Evolutionary conservation across 1,140 invertebrate species (phyloP).

Genomic region (Oedothorax gibbosus): DNA sequence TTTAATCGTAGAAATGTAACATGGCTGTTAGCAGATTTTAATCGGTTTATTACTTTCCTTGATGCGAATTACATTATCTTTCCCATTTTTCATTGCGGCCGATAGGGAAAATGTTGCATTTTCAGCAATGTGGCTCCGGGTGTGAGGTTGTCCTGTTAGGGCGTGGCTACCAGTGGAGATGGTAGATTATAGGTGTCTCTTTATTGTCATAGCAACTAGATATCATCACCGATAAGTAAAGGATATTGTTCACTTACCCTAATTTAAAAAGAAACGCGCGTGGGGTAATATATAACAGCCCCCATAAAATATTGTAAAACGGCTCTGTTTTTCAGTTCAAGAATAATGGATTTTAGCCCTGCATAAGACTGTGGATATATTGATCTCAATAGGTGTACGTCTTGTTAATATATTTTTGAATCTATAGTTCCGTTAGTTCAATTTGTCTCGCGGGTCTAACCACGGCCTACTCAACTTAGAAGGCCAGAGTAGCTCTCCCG

Average conservation of each 20-base stretch:
- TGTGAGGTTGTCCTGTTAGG: slow-evolving; percentile 32
- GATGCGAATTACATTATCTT: slow-evolving; percentile 16
- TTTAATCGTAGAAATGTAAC: no score
- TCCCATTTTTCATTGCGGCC: slow-evolving; percentile 35
- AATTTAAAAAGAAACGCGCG: slow-evolving; percentile 55
- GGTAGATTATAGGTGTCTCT: slow-evolving; percentile 59
- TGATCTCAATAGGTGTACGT: not conserved
- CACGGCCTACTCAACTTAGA: no score
- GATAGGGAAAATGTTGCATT: slow-evolving; percentile 33
- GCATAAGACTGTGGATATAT: not conserved
- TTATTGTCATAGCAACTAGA: slow-evolving; percentile 56
- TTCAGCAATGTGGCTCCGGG: slow-evolving; percentile 33
- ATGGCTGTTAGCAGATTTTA: slow-evolving; percentile 16
- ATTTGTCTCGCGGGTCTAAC: no score
- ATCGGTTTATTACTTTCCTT: slow-evolving; percentile 5
- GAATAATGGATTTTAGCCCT: not conserved
- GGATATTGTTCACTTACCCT: slow-evolving; percentile 58
- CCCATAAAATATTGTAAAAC: no score
- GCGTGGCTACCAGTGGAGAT: slow-evolving; percentile 57
- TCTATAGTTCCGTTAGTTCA: no score
- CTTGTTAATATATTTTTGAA: no score
- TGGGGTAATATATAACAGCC: slow-evolving; percentile 8
- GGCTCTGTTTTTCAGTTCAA: no score
- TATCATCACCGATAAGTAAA: slow-evolving; percentile 57
- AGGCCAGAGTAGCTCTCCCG: no score